A percentile compares a stretch with the other conserved stretches of the same genome.
Conservation (phyloP, 1,140 invertebrate species). For the Euura saliciscinereae region DNA sequence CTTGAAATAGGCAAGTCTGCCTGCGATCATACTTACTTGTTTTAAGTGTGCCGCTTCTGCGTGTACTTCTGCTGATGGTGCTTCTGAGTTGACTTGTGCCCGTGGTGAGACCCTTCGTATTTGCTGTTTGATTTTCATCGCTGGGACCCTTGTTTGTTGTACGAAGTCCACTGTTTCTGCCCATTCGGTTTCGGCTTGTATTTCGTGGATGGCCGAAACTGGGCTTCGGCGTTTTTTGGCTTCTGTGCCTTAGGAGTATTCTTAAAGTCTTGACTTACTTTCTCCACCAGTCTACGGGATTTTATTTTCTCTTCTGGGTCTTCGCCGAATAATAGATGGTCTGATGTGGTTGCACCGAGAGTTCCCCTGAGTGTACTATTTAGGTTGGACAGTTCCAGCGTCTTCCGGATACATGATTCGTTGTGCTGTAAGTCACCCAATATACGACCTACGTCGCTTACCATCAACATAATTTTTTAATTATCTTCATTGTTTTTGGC, state of each 20-base stretch:
- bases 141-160: too few relatives aligned
- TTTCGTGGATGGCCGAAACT: too few relatives aligned
- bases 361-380: slow-evolving; percentile 15
- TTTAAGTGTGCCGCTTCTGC: too few relatives aligned
- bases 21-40: too few relatives aligned
- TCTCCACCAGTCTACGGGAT: slow-evolving; percentile 19
- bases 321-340: slow-evolving; percentile 23
- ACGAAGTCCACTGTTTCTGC: too few relatives aligned
- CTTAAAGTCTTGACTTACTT: slow-evolving; percentile 23
- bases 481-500: slow-evolving; percentile 8
- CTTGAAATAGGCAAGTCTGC: too few relatives aligned
- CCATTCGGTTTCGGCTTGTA: too few relatives aligned
- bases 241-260: slow-evolving; percentile 14
- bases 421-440: slow-evolving; percentile 22
- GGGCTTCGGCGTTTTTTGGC: too few relatives aligned
- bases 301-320: slow-evolving; percentile 30
- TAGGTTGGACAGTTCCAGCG: slow-evolving; percentile 17
- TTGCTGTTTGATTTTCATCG: too few relatives aligned
- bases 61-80: too few relatives aligned
- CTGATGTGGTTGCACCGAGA: slow-evolving; percentile 15
- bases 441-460: slow-evolving; percentile 19
- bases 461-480: neutral
- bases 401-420: slow-evolving; percentile 18
- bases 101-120: too few relatives aligned
- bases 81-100: too few relatives aligned